phyloP scores from a whole-genome alignment of 2,888 invertebrate genomes.

The Dusona sp. region DNA sequence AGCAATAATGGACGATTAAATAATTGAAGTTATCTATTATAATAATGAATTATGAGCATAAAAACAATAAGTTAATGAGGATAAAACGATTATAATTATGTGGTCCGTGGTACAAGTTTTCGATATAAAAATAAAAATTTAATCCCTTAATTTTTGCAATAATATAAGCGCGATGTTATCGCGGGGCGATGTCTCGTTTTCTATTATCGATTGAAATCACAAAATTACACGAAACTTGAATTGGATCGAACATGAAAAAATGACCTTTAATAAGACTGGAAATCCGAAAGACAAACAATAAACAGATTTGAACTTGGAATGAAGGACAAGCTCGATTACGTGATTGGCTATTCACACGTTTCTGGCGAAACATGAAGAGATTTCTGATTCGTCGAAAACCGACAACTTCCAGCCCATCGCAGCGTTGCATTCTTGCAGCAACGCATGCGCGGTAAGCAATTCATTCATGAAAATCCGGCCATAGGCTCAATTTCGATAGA shows the following conservation, averaged over 20 bases:
- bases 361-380: neutral
- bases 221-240: neutral
- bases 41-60: neutral
- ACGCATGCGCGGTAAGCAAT: neutral
- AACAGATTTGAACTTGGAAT: constrained; percentile 47
- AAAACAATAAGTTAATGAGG: neutral
- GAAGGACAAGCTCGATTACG: neutral
- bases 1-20: too few relatives aligned
- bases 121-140: neutral
- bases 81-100: neutral
- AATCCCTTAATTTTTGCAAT: neutral
- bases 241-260: neutral
- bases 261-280: constrained; percentile 20
- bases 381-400: constrained; percentile 9
- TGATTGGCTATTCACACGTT: neutral
- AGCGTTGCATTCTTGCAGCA: neutral
- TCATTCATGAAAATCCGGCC: constrained; percentile 35
- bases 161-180: neutral
- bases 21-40: too few relatives aligned
- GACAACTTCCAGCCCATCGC: neutral
- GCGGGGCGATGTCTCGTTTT: neutral
- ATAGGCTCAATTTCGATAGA: constrained; percentile 47
- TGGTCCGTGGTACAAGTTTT: neutral
- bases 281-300: constrained; percentile 1
- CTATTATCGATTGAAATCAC: neutral